Conservation (phyloP, 2,113 vertebrate species). For the Apodemus speciosus region DNA sequence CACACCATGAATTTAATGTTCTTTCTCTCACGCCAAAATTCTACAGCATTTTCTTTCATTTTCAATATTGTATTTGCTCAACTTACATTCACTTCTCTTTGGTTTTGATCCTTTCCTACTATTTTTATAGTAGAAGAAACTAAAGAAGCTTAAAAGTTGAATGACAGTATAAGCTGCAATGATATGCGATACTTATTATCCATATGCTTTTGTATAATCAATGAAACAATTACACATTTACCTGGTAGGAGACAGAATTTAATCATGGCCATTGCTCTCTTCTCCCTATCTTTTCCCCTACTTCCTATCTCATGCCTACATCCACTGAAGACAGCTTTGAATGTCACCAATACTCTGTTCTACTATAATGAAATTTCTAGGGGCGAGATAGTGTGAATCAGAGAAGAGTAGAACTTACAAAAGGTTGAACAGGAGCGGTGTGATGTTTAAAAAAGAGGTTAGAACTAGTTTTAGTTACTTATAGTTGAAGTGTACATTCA, state of each 20-base stretch:
- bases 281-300: too few species aligned
- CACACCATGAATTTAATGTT: too few species aligned
- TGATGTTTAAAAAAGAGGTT: neutral
- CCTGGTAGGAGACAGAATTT: neutral
- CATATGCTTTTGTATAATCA: neutral
- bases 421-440: neutral
- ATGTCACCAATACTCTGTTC: neutral
- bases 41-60: neutral
- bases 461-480: too few species aligned
- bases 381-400: too few species aligned
- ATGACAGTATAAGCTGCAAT: neutral
- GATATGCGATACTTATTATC: accelerated
- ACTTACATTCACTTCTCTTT: neutral
- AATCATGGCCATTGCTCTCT: neutral
- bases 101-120: neutral
- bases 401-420: accelerated
- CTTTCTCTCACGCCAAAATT: neutral
- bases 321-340: neutral
- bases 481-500: neutral
- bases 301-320: accelerated
- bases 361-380: neutral
- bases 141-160: neutral
- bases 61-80: neutral
- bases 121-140: neutral
- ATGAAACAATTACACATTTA: neutral